Percentiles rank a stretch among this genome's conserved stretches.
Conservation (phyloP, 2,888 invertebrate species). For the Dynastes hyllus region DNA sequence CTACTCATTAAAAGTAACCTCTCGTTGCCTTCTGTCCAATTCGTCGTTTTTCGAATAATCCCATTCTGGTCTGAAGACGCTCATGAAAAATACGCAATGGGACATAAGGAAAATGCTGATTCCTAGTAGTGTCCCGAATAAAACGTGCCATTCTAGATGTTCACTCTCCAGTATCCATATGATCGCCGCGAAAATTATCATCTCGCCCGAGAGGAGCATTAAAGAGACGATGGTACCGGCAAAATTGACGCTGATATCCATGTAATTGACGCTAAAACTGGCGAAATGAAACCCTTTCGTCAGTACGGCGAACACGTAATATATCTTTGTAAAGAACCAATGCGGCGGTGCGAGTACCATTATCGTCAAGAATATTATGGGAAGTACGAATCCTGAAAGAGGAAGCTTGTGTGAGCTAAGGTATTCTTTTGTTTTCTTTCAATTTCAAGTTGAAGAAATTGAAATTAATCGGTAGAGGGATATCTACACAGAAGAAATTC, state of each 20-base stretch:
- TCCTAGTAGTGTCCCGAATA: neutral
- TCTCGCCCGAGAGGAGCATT: neutral
- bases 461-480: too few species aligned
- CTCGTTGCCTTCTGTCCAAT: neutral
- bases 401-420: neutral
- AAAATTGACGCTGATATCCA: slow-evolving; percentile 23
- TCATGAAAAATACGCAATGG: neutral
- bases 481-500: too few species aligned
- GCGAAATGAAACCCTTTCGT: slow-evolving; percentile 4
- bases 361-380: neutral
- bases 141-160: neutral
- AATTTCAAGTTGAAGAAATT: too few species aligned
- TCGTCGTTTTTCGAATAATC: slow-evolving; percentile 10
- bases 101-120: neutral
- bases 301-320: neutral
- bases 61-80: neutral
- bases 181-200: neutral
- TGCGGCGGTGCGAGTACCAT: neutral
- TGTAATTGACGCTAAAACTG: slow-evolving; percentile 1
- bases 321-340: neutral
- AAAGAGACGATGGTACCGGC: neutral
- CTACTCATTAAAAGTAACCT: slow-evolving; percentile 7
- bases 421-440: too few species aligned
- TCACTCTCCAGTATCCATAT: neutral
- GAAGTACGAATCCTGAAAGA: slow-evolving; percentile 19